Base-by-base conservation (phyloP, 2,888 invertebrate species). In the Myopa testacea region DNA sequence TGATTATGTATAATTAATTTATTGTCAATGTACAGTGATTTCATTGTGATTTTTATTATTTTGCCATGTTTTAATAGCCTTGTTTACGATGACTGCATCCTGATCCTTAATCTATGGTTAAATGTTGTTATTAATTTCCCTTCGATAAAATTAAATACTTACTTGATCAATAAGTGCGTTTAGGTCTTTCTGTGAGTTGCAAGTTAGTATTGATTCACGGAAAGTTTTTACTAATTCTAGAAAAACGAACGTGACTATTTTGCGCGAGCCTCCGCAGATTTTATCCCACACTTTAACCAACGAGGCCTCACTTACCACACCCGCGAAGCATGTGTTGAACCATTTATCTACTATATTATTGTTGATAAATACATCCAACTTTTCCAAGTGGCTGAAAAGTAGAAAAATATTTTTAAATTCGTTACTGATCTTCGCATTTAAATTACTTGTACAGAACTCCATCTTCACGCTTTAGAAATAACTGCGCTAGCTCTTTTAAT, bases 221-320 rank as follows among this genome's bases (percentile, higher is more conserved):
- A 95, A 89, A 26, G 94, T 94, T 70, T 93, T 93, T 7, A 96
- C 90, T 72, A 95, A 90, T 83, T 94, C 93, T 26, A 95, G 92
- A 67, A 94, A 93, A 4, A 95, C 93, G 88, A 93, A 96, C 0
- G 94, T 92, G 68, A 97, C 90, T 84, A 96, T 94, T 90, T 94
- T 95, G 60, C 93, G 93, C 0, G 96, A 96, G 4, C 96, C 96
- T 62, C 95, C 95, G 85, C 95, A 93, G 52, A 97, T 90, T 90
- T 96, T 96, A 87, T 97, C 96, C 95, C 96, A 96, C 81, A 97
- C 94, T 87, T 96, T 96, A 82, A 84, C 93, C 77, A 97, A 91
- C 8, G 95, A 94, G 8, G 93, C 92, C 83, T 95, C 94, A 83
- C 94, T 94, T 73, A 97, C 90, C 14, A 95, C 91, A 5, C 94